These are phyloP conservation scores for Brachionus koreanus DNA, from an alignment of 1,140 invertebrate species.

Conservation along the genomic window DNA sequence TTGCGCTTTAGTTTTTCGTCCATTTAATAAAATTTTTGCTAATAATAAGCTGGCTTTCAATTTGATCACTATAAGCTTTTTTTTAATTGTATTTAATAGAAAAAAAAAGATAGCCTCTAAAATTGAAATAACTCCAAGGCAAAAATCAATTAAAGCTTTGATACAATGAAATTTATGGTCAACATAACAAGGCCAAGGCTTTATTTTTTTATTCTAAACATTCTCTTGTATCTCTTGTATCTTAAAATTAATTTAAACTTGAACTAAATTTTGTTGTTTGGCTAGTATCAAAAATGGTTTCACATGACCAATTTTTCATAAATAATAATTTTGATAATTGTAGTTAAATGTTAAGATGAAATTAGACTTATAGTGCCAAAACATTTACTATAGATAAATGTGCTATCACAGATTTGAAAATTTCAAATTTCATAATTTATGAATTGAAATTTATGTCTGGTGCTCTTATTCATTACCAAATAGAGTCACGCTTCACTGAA, in stretches of 20 bases:
- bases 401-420: neutral
- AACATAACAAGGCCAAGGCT: neutral
- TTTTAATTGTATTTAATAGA: neutral
- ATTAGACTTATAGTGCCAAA: neutral
- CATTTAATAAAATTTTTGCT: neutral
- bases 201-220: no score
- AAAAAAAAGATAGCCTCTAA: neutral
- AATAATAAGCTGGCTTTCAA: neutral
- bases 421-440: neutral
- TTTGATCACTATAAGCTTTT: neutral
- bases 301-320: neutral
- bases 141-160: neutral
- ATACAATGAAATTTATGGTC: conserved; percentile 1
- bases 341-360: neutral
- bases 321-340: neutral
- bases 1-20: neutral
- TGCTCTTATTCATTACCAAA: neutral
- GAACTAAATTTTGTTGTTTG: neutral
- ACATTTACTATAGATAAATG: neutral
- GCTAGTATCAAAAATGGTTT: neutral
- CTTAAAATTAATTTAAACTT: neutral
- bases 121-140: neutral
- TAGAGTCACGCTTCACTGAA: neutral
- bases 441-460: neutral
- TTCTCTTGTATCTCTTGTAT: no score